Conservation (phyloP, 2,888 invertebrate species). For the Plebejus melissa region DNA sequence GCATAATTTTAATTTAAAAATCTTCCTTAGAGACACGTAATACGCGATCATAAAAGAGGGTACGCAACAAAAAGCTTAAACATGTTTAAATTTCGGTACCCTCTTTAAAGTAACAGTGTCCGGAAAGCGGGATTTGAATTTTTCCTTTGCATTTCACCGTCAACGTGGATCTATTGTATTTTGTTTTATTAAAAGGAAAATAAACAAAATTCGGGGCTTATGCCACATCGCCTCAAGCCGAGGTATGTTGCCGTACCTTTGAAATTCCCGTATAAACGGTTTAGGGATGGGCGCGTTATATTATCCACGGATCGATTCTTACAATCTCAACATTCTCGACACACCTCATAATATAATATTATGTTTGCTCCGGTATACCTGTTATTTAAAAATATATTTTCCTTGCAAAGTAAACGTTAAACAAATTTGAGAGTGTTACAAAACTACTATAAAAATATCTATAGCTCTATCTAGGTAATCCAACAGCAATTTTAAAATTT, state of each 20-base stretch:
- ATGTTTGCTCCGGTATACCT: not conserved
- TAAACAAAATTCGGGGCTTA: slow-evolving; percentile 49
- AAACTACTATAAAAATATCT: no score
- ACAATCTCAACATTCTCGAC: slow-evolving; percentile 2
- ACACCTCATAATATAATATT: not conserved
- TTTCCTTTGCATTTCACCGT: slow-evolving; percentile 51
- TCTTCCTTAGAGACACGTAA: slow-evolving; percentile 42
- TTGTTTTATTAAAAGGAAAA: slow-evolving; percentile 61
- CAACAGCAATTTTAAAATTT: not conserved
- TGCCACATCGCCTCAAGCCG: slow-evolving; percentile 25
- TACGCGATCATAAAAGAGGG: slow-evolving; percentile 42
- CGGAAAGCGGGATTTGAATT: slow-evolving; percentile 53
- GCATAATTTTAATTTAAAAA: slow-evolving; percentile 5
- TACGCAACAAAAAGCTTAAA: slow-evolving; percentile 42
- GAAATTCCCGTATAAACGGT: slow-evolving; percentile 4
- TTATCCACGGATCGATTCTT: not conserved
- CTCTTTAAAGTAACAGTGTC: slow-evolving; percentile 46
- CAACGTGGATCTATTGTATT: slow-evolving; percentile 49
- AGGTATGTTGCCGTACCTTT: slow-evolving; percentile 27
- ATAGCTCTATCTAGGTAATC: not conserved
- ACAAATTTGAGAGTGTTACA: no score
- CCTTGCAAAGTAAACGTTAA: no score
- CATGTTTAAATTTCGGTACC: slow-evolving; percentile 41
- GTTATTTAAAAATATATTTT: no score
- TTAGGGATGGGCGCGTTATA: slow-evolving; percentile 16